Conservation (phyloP, 2,888 invertebrate species). For the Diadegma fenestrale region DNA sequence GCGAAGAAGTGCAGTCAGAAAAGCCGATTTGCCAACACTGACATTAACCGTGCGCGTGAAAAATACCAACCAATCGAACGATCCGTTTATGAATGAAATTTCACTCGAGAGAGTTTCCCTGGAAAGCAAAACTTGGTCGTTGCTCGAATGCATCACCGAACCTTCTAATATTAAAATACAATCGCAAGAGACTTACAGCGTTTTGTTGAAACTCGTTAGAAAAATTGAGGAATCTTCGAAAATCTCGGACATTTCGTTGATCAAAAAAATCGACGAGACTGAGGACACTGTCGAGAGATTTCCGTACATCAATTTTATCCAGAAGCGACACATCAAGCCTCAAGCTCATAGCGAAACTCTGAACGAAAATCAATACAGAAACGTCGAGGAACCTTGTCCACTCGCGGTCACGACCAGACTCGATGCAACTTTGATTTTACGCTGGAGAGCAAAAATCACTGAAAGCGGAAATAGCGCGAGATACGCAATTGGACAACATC, state of each 20-base stretch:
- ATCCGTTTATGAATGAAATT: constrained; percentile 86
- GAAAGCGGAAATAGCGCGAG: constrained; percentile 86
- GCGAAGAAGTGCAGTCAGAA: constrained; percentile 85
- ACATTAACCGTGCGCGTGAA: constrained; percentile 89
- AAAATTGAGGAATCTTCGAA: constrained; percentile 69
- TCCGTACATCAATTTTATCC: constrained; percentile 85
- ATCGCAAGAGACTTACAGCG: constrained; percentile 86
- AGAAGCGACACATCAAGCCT: constrained; percentile 81
- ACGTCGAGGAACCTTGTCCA: constrained; percentile 65
- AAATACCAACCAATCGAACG: constrained; percentile 89
- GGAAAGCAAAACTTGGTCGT: constrained; percentile 88
- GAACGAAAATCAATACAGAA: constrained; percentile 69
- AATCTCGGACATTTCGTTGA: constrained; percentile 83
- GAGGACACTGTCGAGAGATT: constrained; percentile 75
- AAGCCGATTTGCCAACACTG: constrained; percentile 85
- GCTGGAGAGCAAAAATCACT: constrained; percentile 87
- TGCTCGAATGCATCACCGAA: constrained; percentile 84
- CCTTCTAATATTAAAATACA: constrained; percentile 83
- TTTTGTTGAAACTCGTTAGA: constrained; percentile 85
- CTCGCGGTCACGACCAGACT: constrained; percentile 76
- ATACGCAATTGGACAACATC: constrained; percentile 89
- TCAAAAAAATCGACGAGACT: constrained; percentile 12
- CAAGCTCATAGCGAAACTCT: constrained; percentile 73
- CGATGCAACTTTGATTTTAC: constrained; percentile 81
- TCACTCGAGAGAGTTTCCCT: constrained; percentile 87